These are phyloP conservation scores for Montipora capricornis DNA, from an alignment of 64 coral and sea anemone genomes.

Conservation along the genomic window DNA sequence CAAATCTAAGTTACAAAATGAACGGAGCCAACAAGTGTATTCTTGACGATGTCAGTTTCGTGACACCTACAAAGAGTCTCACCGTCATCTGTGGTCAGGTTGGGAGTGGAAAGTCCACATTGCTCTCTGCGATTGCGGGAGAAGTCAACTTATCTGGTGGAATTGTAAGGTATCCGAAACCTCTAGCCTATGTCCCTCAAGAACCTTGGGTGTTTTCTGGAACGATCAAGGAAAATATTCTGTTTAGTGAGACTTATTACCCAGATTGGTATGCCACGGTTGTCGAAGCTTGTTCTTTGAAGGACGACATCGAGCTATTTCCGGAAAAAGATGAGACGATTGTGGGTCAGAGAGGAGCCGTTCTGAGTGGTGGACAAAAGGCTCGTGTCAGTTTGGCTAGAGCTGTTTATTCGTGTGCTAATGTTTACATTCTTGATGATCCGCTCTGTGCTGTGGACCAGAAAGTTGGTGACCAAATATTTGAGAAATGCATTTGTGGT, in stretches of 20 bases:
- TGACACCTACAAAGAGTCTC: neutral
- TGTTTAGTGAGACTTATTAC: neutral
- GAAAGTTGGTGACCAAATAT: conserved; percentile 34
- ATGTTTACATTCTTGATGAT: conserved; percentile 24
- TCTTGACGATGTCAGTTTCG: neutral
- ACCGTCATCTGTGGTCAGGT: neutral
- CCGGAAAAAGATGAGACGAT: conserved; percentile 22
- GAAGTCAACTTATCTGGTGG: neutral
- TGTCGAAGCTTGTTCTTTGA: neutral
- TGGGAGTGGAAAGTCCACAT: conserved; percentile 18
- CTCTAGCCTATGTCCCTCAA: neutral
- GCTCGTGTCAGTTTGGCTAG: conserved; percentile 12
- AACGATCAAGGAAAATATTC: conserved; percentile 14
- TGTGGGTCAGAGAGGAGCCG: conserved; percentile 10
- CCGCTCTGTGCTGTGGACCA: conserved; percentile 1
- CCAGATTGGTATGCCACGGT: neutral
- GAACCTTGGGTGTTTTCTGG: conserved; percentile 40
- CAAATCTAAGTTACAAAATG: neutral
- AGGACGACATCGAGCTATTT: conserved; percentile 17
- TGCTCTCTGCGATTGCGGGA: neutral
- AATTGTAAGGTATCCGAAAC: neutral
- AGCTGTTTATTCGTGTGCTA: neutral
- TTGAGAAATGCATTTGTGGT: conserved; percentile 23
- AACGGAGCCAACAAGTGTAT: neutral
- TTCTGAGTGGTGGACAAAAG: conserved; percentile 37